Percentiles rank a stretch among this genome's conserved stretches.
phyloP scores from a whole-genome alignment of 2,888 invertebrate genomes.

The Oscheius sp. region DNA sequence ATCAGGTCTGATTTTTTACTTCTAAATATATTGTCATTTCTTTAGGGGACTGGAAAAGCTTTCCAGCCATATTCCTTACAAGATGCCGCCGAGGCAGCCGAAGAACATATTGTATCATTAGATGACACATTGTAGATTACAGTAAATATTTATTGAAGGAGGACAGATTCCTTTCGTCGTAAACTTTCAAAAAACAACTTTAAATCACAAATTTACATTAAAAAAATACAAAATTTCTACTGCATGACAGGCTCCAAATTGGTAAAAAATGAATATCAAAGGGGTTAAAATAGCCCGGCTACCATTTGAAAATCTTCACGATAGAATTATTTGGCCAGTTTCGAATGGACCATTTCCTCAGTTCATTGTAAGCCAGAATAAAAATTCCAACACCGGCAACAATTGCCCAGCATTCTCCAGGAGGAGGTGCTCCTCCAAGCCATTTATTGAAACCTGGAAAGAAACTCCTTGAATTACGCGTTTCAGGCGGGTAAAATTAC shows the following conservation, averaged over 20 bases:
- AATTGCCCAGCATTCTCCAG: slow-evolving; percentile 51
- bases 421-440: slow-evolving; percentile 51
- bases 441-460: slow-evolving; percentile 48
- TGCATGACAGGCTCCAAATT: background rate
- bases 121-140: slow-evolving; percentile 15
- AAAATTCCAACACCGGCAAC: slow-evolving; percentile 54
- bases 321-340: slow-evolving; percentile 44
- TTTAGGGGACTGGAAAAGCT: slow-evolving; percentile 32
- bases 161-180: too few relatives aligned
- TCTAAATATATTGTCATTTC: background rate
- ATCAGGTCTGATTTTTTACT: slow-evolving; percentile 77
- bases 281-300: background rate
- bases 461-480: background rate
- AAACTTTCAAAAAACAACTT: too few relatives aligned
- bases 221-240: background rate
- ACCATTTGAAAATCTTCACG: slow-evolving; percentile 33
- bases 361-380: slow-evolving; percentile 52
- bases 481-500: slow-evolving; percentile 17
- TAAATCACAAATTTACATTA: too few relatives aligned
- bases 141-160: too few relatives aligned
- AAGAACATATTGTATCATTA: slow-evolving; percentile 15
- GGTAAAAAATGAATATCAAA: slow-evolving; percentile 10
- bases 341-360: slow-evolving; percentile 50
- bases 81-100: slow-evolving; percentile 31
- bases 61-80: slow-evolving; percentile 29